Conservation (phyloP, 2,113 vertebrate species). For the Chaetura pelagica region DNA sequence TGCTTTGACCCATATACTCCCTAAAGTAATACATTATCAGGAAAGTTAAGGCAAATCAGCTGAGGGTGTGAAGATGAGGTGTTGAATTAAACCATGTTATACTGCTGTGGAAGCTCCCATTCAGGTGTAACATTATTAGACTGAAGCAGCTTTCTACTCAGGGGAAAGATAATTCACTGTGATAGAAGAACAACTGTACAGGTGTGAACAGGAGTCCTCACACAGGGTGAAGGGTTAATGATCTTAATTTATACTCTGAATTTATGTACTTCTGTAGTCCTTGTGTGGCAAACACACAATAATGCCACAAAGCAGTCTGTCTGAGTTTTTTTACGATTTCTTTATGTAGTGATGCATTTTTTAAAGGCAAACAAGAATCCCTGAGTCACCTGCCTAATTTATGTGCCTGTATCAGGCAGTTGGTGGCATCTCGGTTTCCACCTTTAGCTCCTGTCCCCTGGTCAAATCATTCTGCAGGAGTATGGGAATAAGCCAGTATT, state of each 20-base stretch:
- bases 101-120: not conserved
- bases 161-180: not conserved
- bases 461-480: not conserved
- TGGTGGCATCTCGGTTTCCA: not conserved
- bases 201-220: not conserved
- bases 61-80: not conserved
- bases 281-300: not conserved
- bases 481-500: not conserved
- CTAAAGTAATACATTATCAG: not conserved
- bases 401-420: accelerated
- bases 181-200: not conserved
- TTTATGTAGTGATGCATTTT: not conserved
- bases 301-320: not conserved
- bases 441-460: not conserved
- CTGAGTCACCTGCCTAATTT: not conserved
- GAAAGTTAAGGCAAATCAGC: not conserved
- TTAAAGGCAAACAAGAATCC: not conserved
- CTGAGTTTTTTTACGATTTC: not conserved
- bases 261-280: not conserved
- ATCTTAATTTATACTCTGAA: not conserved
- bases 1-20: not conserved
- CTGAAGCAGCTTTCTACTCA: not conserved
- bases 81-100: not conserved
- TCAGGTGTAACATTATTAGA: not conserved
- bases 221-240: not conserved